phyloP scores from a whole-genome alignment of 2,113 vertebrate genomes.

The Sprattus sprattus region DNA sequence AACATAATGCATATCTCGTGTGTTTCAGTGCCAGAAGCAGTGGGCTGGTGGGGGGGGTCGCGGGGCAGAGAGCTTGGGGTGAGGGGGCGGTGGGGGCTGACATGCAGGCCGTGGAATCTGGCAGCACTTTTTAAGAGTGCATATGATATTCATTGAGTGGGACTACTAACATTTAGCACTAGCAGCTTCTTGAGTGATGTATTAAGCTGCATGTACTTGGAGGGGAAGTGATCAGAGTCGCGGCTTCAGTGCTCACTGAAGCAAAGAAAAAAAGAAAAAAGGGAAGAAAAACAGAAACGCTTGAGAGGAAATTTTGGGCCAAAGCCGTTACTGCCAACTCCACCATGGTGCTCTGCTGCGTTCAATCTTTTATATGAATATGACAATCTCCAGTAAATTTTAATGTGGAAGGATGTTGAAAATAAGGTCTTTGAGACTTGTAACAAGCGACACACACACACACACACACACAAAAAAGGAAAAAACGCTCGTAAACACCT shows the following conservation, averaged over 20 bases:
- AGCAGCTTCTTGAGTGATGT: conserved; percentile 26
- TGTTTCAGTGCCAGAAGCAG: conserved; percentile 44
- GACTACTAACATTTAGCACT: conserved; percentile 45
- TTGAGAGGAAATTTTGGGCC: conserved; percentile 39
- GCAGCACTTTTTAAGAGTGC: conserved; percentile 40
- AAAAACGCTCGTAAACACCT: background rate
- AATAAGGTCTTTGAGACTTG: background rate
- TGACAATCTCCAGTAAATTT: conserved; percentile 55
- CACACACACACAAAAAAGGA: background rate
- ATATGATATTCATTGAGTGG: conserved; percentile 54
- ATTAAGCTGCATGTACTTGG: conserved; percentile 29
- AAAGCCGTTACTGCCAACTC: conserved; percentile 52
- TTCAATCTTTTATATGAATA: conserved; percentile 50
- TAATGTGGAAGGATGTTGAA: conserved; percentile 19
- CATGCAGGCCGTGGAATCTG: conserved; percentile 40
- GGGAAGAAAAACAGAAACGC: conserved; percentile 21
- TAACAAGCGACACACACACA: background rate
- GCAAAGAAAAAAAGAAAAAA: conserved; percentile 25
- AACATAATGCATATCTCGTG: conserved; percentile 52
- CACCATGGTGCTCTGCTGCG: conserved; percentile 28
- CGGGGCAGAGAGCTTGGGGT: background rate
- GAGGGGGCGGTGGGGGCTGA: background rate
- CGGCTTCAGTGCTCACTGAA: conserved; percentile 27
- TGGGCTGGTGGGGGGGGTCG: background rate
- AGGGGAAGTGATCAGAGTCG: conserved; percentile 40